A percentile compares a stretch with the other conserved stretches of the same genome.
These are phyloP conservation scores for Thermophis baileyi DNA, from an alignment of 2,113 vertebrate species.

Conservation along the genomic window DNA sequence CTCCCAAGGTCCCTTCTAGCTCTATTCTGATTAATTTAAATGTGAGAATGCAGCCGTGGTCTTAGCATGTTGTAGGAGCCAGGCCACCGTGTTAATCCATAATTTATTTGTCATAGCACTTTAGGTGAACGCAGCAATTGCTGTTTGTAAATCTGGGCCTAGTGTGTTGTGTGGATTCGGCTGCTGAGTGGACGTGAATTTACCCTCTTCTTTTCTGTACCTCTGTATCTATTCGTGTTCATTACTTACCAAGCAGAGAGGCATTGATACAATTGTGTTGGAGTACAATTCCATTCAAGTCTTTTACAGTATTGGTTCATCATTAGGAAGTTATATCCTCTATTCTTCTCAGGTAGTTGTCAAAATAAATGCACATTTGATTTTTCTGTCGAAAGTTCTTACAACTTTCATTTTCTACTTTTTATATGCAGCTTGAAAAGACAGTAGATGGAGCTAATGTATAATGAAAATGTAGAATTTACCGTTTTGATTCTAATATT, in stretches of 20 bases:
- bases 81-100: not conserved
- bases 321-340: not conserved
- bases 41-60: not conserved
- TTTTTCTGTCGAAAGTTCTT: not conserved
- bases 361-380: not conserved
- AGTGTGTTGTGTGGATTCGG: not conserved
- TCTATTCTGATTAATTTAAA: not conserved
- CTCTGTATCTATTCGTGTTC: not conserved
- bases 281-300: not conserved
- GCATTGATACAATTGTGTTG: not conserved
- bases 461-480: conserved; percentile 14
- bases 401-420: not conserved
- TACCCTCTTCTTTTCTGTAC: not conserved
- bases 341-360: not conserved
- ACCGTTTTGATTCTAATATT: conserved; percentile 13
- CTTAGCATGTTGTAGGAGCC: not conserved
- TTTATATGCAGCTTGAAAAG: not conserved
- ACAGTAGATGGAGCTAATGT: conserved; percentile 63
- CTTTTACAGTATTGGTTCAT: not conserved
- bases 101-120: not conserved
- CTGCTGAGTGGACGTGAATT: not conserved
- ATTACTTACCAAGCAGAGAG: not conserved
- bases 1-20: too few species aligned
- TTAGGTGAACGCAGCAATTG: not conserved
- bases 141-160: not conserved